Evolutionary conservation across 2,113 vertebrate species (phyloP), one percentile per base, ranked within the genome.

Genomic region (Dinomys branickii): DNA sequence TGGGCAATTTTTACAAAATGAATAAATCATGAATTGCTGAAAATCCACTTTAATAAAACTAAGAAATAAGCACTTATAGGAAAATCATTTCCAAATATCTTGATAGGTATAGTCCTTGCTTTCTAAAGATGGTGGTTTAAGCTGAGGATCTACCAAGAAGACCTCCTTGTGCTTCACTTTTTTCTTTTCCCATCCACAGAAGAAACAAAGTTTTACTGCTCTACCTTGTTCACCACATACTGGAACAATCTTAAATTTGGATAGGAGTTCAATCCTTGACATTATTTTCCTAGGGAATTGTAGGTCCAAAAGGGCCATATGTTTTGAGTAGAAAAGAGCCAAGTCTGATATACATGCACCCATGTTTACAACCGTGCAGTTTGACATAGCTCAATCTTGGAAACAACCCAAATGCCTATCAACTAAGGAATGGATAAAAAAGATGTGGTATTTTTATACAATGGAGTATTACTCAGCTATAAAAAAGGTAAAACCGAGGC

Each of bases 11-110:
- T 56, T 82, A 77, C 44, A 78, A 61, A 50, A 13, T 92, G 59
- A 96, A 67, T 87, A 92, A 88, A 91, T 87, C 67, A 69, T 41
- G 7, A 80, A 44, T 83, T 35, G 52, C 8, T 92, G 20, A 83
- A 87, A 97, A 77, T 61, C 8, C 6, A 59, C 88, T 38, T 69
- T 88, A 81, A 90, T 73, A 94, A 94, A 94, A 90, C 47, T 61
- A 86, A 54, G 11, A 69, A 89, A 93, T 19, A 67, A 89, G 35
- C 20, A 87, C 44, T 65, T 71, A 1, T 30, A 91, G 35, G 56
- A 63, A 85, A 91, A 92, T 91, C n/a, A 82, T 22, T 93, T 87
- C 16, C 78, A 92, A 87, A 67, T 84, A 85, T 94, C 44, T 94
- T 67, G 4, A 61, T 58, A 93, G 2, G 8, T 38, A 86, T 56